Evolutionary conservation across 2,888 invertebrate species (phyloP).

Genomic region (Mimachlamys varia): DNA sequence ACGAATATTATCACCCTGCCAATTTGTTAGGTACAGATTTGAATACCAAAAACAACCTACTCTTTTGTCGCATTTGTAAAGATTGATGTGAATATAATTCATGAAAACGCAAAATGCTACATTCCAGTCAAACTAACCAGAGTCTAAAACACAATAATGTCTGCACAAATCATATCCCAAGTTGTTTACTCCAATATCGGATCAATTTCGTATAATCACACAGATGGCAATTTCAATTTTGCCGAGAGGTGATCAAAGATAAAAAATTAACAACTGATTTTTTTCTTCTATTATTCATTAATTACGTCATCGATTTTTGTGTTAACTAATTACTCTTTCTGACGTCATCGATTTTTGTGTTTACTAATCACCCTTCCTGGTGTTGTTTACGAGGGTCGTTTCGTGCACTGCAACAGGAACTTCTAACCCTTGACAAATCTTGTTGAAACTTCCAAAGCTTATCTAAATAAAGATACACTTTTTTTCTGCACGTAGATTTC

Average conservation of each 20-base stretch:
- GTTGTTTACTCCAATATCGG: neutral
- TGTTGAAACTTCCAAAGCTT: neutral
- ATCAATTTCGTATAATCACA: constrained; percentile 4
- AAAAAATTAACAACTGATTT: neutral
- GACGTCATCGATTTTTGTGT: neutral
- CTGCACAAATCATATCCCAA: neutral
- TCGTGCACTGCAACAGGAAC: neutral
- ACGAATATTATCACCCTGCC: neutral
- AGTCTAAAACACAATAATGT: neutral
- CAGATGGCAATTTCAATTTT: neutral
- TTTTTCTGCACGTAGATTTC: neutral
- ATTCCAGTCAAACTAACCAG: neutral
- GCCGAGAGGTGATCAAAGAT: neutral
- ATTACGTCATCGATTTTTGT: neutral
- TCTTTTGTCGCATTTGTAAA: too few species aligned
- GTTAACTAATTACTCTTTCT: neutral
- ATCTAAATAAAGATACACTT: neutral
- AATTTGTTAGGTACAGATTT: too few species aligned
- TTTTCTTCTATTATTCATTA: neutral
- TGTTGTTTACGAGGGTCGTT: neutral
- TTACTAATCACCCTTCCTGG: neutral
- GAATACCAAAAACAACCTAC: too few species aligned
- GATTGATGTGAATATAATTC: neutral
- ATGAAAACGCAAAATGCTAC: neutral
- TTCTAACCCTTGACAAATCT: neutral